Evolutionary conservation across 2,888 invertebrate genomes (phyloP).

Genomic region (Buathra laborator): DNA sequence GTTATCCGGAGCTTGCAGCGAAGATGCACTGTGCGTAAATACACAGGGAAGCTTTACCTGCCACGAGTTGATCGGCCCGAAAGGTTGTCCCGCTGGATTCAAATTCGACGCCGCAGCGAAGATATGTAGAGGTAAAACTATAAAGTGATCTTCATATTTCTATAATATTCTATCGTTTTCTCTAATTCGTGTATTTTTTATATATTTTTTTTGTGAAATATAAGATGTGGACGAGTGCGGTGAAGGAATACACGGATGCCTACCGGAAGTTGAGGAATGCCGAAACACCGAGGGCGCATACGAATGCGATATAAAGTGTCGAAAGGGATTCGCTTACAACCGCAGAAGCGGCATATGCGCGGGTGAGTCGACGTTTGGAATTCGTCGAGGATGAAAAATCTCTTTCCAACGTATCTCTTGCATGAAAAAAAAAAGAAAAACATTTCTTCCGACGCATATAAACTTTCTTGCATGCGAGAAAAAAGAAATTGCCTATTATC

Average conservation of each 20-base stretch:
- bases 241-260: constrained; percentile 87
- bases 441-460: neutral
- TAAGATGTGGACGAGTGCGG: constrained; percentile 93
- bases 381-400: constrained; percentile 10
- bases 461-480: constrained; percentile 23
- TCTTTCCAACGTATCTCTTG: neutral
- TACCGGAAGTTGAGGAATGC: constrained; percentile 84
- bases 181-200: constrained; percentile 61
- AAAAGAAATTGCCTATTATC: constrained; percentile 50
- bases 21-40: constrained; percentile 86
- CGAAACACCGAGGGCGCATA: constrained; percentile 86
- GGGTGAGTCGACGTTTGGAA: constrained; percentile 76
- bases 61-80: constrained; percentile 80
- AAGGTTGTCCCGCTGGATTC: constrained; percentile 87
- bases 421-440: constrained; percentile 16
- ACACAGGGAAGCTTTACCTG: constrained; percentile 87
- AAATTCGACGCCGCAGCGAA: constrained; percentile 85
- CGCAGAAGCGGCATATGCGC: constrained; percentile 77
- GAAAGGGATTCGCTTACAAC: constrained; percentile 78
- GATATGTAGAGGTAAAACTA: constrained; percentile 85
- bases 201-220: constrained; percentile 5
- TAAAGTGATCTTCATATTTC: neutral
- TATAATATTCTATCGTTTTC: neutral
- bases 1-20: constrained; percentile 85
- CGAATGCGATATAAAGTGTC: constrained; percentile 84